Base-by-base conservation (phyloP, 2,113 vertebrate species). In the Spheniscus mendiculus region DNA sequence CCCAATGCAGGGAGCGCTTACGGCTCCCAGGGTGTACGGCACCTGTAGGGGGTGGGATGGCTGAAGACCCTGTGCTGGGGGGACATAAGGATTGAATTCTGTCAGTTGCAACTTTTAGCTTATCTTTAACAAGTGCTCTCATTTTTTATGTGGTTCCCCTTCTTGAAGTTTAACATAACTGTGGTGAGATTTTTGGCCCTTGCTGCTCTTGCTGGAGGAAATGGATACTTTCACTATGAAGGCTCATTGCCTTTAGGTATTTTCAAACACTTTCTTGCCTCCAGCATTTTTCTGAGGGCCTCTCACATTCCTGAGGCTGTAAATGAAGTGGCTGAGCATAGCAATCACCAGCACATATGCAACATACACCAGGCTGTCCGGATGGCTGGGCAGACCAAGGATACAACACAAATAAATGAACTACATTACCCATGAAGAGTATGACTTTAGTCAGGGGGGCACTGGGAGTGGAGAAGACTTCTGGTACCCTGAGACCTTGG, bases 281-380 rank as follows among this genome's bases (percentile, higher is more conserved):
- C 90, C 58, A 62, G 65, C 40, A 76, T 83, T 88, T 94, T 97
- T 40, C 53, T 95, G 65, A 96, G 93, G 67, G 92, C 82, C 62
- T 83, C 83, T 69, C 7, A 62, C 49, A 79, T 97, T 98, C 70
- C 95, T 96, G 40, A 97, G 63, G 44, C 82, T 96, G 9, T 97
- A 97, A 83, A 97, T 93, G 61, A 96, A 96, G 61, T 94, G 83
- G 17, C n/a, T n/a, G n/a, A n/a, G n/a, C n/a, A n/a, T n/a, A n/a
- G n/a, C 77, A 42, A 81, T 87, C 44, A 93, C 77, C 22, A 94
- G 93, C 61, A 95, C 81, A 21, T 77, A 83, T 12, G 34, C 80
- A 71, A 56, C 89, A 27, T 74, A 87, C 13, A 94, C 56, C 44
- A 92, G 89, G 11, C 61, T 67, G 47, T 73, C 66, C 5, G 12